Base-by-base conservation (phyloP, 2,888 invertebrate species). In the Heterodera filipjevi region DNA sequence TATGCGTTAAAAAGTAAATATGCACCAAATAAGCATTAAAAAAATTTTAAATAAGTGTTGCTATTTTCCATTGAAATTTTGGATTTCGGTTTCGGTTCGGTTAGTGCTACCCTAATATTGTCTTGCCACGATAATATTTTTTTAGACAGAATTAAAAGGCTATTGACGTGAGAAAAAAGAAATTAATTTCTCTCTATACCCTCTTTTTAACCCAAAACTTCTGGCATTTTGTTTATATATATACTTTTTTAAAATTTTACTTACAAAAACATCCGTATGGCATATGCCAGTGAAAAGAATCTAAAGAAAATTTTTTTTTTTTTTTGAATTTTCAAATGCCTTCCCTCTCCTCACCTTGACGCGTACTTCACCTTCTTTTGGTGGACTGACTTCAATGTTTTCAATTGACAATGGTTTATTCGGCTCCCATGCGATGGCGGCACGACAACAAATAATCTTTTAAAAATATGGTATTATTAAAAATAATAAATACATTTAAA, bases 361-460 rank as follows among this genome's bases (percentile, higher is more conserved):
- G 80, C 92, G 87, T 76, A 92, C 96, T 92, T 99, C 98, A 82
- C 95, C 94, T 0, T 94, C 93, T 90, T 94, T 94, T 0, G 99
- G 99, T 12, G 97, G 95, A 32, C 93, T 95, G 0, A 99, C 98
- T 91, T 95, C 94, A 80, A 99, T 92, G 77, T 93, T 94, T 91
- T 99, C 98, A 75, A 99, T 92, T 1, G 92, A 92, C 39, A 99
- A 91, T 14, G 95, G 94, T 88, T 95, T 92, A 85, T 95, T 95
- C 76, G 95, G 93, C 86, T 93, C 94, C 98, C 98, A 99, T 10
- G 98, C 96, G 27, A 99, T 95, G 2, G 97, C 97, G 33, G 99
- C 99, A 89, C 92, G 66, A 14, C 75, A 75, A 46, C 32, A 30
- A 64, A 75, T 75, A 5, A 64, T 33, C 68, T 75, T 14, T 79